phyloP scores from a whole-genome alignment of 1,140 invertebrate species.

The Grapholita molesta region DNA sequence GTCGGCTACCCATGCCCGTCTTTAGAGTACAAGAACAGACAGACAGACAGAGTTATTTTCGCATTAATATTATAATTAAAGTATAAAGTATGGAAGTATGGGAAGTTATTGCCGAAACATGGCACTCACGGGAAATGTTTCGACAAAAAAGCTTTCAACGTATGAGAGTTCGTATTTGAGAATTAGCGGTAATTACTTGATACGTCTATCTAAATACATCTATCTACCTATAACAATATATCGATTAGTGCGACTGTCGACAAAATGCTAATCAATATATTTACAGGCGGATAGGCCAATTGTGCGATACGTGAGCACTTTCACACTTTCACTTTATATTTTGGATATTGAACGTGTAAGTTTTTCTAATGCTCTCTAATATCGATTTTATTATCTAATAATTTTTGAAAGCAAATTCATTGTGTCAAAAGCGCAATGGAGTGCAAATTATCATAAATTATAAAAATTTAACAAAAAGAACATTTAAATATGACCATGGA shows the following conservation, averaged over 20 bases:
- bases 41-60: too few species aligned
- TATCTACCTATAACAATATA: too few species aligned
- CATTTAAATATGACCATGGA: background rate
- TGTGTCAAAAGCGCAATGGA: background rate
- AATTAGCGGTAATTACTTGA: background rate
- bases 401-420: background rate
- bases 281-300: background rate
- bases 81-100: too few species aligned
- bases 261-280: slow-evolving; percentile 2
- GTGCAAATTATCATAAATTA: background rate
- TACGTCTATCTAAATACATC: background rate
- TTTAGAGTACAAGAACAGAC: too few species aligned
- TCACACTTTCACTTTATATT: slow-evolving; percentile 22
- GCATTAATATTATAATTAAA: too few species aligned
- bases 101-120: too few species aligned
- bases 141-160: too few species aligned
- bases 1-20: too few species aligned
- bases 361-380: background rate
- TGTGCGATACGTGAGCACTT: slow-evolving; percentile 13
- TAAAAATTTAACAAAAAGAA: background rate
- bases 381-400: background rate
- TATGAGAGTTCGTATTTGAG: too few species aligned
- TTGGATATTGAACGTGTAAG: slow-evolving; percentile 1
- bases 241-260: background rate
- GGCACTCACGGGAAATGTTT: too few species aligned